These are phyloP conservation scores for Embiotoca jacksoni DNA, from an alignment of 2,113 vertebrate genomes.

Conservation along the genomic window DNA sequence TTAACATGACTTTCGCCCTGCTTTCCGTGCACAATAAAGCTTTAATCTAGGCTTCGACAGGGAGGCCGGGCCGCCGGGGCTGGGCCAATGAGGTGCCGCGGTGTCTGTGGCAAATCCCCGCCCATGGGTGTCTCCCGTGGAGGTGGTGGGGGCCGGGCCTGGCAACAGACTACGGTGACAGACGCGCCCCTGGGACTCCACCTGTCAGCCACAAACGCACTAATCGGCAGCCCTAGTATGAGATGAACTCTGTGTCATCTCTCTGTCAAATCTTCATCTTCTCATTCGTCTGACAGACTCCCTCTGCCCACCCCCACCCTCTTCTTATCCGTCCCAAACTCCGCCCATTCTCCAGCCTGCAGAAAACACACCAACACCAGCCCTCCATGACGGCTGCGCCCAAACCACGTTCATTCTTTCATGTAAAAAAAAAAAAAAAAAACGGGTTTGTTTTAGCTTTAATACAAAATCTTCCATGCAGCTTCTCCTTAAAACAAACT, in stretches of 20 bases:
- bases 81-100: conserved; percentile 58
- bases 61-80: conserved; percentile 9
- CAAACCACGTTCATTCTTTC: conserved; percentile 8
- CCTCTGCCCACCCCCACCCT: conserved; percentile 66
- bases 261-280: conserved; percentile 92
- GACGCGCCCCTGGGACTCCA: conserved; percentile 94
- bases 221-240: conserved; percentile 91
- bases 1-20: conserved; percentile 74
- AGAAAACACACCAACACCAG: conserved; percentile 26
- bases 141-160: conserved; percentile 84
- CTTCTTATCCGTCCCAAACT: conserved; percentile 39
- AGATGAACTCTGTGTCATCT: conserved; percentile 91
- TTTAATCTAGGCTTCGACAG: conserved; percentile 70
- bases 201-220: conserved; percentile 90
- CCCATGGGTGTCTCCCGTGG: conserved; percentile 72
- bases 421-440: neutral
- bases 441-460: conserved; percentile 8
- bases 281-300: conserved; percentile 87
- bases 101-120: conserved; percentile 33
- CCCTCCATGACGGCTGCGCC: conserved; percentile 19
- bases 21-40: conserved; percentile 72
- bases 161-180: conserved; percentile 90
- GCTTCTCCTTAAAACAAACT: conserved; percentile 30
- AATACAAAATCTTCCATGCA: conserved; percentile 42
- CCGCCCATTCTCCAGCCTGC: conserved; percentile 62